Percentiles rank a stretch among this genome's conserved stretches.
Evolutionary conservation across 1,140 invertebrate genomes (phyloP).

Genomic region (Glossosoma conforme): DNA sequence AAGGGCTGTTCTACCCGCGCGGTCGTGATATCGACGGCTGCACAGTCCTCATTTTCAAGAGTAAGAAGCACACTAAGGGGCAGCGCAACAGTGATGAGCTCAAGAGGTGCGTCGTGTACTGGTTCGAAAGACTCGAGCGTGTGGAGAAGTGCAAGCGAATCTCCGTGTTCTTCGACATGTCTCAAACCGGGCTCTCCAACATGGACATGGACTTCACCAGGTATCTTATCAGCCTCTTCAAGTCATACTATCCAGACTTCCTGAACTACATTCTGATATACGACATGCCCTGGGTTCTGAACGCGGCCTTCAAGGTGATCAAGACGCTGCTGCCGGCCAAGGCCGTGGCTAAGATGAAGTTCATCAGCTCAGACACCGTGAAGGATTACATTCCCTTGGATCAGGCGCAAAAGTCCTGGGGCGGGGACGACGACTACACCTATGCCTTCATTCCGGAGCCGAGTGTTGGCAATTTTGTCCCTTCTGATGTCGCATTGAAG

Average conservation of each 20-base stretch:
- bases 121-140: constrained; percentile 80
- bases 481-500: constrained; percentile 43
- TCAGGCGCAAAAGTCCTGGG: constrained; percentile 75
- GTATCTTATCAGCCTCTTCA: constrained; percentile 83
- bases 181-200: constrained; percentile 75
- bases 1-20: constrained; percentile 70
- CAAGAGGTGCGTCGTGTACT: constrained; percentile 80
- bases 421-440: constrained; percentile 72
- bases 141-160: constrained; percentile 72
- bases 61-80: constrained; percentile 72
- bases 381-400: constrained; percentile 72
- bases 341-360: constrained; percentile 86
- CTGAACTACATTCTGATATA: constrained; percentile 88
- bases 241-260: constrained; percentile 85
- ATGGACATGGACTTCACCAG: constrained; percentile 85
- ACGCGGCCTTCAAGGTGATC: constrained; percentile 89
- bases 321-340: constrained; percentile 84
- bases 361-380: constrained; percentile 73
- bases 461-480: constrained; percentile 25
- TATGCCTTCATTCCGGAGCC: constrained; percentile 67
- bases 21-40: constrained; percentile 79
- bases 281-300: constrained; percentile 94
- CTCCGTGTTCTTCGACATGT: constrained; percentile 87
- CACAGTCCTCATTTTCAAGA: constrained; percentile 68
- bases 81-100: constrained; percentile 66